These are phyloP conservation scores for Paramormyrops kingsleyae DNA, from an alignment of 2,113 vertebrate genomes.

Conservation along the genomic window DNA sequence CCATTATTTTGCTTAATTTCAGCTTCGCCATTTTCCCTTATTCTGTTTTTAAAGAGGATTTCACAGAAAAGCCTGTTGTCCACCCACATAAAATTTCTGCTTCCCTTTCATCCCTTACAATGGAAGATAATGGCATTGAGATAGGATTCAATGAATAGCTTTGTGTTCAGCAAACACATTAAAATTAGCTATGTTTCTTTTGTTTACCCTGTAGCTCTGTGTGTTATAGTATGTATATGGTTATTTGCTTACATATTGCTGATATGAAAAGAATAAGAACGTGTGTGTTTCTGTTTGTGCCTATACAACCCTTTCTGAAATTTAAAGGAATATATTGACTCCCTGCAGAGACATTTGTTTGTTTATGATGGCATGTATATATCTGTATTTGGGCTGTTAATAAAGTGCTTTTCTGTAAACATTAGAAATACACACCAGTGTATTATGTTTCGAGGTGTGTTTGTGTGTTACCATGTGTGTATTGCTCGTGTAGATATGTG, in stretches of 20 bases:
- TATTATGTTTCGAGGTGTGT: neutral
- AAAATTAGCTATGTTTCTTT: slow-evolving; percentile 34
- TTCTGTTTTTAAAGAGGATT: slow-evolving; percentile 53
- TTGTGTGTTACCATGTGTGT: slow-evolving; percentile 1
- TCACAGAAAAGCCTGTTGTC: slow-evolving; percentile 58
- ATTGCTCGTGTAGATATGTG: neutral
- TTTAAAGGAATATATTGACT: neutral
- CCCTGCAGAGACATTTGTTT: neutral
- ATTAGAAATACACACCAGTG: neutral
- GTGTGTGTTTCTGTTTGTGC: neutral
- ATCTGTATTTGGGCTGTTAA: neutral
- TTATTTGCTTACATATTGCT: slow-evolving; percentile 13
- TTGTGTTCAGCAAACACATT: slow-evolving; percentile 44
- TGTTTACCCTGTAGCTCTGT: slow-evolving; percentile 44
- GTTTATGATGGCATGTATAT: neutral
- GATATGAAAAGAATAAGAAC: neutral
- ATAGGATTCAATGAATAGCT: slow-evolving; percentile 45
- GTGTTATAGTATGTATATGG: slow-evolving; percentile 37
- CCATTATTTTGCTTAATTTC: slow-evolving; percentile 58
- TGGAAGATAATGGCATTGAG: slow-evolving; percentile 53
- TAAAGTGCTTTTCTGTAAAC: neutral
- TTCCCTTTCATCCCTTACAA: slow-evolving; percentile 48
- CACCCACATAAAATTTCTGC: slow-evolving; percentile 44
- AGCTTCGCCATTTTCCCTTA: slow-evolving; percentile 44
- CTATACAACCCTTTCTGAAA: neutral